Percentiles rank a stretch among this genome's conserved stretches.
Evolutionary conservation across 1,140 invertebrate species (phyloP).

Genomic region (Matsumurasca onukii): DNA sequence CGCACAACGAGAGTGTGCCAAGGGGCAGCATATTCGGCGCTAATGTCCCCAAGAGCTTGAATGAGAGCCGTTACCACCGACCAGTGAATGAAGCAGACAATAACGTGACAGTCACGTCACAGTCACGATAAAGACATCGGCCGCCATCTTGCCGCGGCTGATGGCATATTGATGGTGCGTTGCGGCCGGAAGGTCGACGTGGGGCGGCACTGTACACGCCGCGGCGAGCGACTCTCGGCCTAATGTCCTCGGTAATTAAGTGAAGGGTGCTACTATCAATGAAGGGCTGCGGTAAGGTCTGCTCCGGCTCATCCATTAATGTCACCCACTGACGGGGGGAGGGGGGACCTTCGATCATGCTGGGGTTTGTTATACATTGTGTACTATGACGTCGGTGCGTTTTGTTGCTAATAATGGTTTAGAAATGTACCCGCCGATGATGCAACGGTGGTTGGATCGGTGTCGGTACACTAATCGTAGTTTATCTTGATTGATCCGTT

Average conservation of each 20-base stretch:
- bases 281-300: neutral
- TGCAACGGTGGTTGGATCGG: too few species aligned
- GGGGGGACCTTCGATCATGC: too few species aligned
- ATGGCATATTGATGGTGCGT: constrained; percentile 17
- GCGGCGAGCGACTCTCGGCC: constrained; percentile 4
- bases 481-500: too few species aligned
- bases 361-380: too few species aligned
- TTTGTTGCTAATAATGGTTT: too few species aligned
- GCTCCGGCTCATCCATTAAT: constrained; percentile 22
- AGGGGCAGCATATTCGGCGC: too few species aligned
- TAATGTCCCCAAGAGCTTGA: too few species aligned
- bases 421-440: too few species aligned
- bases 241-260: constrained; percentile 20
- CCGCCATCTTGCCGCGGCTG: constrained; percentile 21
- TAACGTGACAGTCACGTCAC: neutral
- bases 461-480: too few species aligned
- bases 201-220: neutral
- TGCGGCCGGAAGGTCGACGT: neutral
- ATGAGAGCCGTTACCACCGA: neutral
- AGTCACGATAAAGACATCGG: constrained; percentile 21
- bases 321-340: neutral
- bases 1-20: too few species aligned
- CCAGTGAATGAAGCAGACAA: neutral
- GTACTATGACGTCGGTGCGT: too few species aligned
- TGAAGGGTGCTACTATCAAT: constrained; percentile 26